phyloP scores from a whole-genome alignment of 2,797 vertebrate genomes.

The Aselliscus stoliczkanus region DNA sequence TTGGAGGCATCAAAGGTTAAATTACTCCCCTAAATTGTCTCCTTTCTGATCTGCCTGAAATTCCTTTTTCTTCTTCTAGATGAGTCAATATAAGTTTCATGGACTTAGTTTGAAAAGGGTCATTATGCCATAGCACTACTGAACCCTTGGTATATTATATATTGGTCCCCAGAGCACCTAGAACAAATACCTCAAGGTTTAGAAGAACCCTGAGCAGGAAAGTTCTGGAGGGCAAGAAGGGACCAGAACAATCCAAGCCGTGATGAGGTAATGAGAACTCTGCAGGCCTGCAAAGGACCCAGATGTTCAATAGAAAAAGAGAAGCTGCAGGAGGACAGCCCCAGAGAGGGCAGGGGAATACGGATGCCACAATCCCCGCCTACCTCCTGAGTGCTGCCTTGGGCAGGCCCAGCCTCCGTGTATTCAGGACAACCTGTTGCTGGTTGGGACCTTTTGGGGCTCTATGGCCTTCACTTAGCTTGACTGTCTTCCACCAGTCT shows the following conservation, averaged over 20 bases:
- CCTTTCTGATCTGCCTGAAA: not conserved
- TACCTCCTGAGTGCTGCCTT: not conserved
- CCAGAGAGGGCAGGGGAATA: not conserved
- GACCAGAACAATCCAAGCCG: not conserved
- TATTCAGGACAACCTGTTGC: not conserved
- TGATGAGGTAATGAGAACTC: fast-evolving
- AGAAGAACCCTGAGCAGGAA: not conserved
- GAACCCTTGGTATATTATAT: not conserved
- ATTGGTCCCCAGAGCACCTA: not conserved
- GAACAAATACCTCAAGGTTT: not conserved
- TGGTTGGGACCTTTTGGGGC: not conserved
- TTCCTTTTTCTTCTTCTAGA: not conserved
- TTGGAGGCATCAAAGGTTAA: not conserved
- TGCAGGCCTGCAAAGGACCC: not conserved
- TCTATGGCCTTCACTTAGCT: not conserved
- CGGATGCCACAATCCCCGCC: not conserved
- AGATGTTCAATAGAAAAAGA: not conserved
- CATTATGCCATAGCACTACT: not conserved
- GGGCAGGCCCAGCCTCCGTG: not conserved
- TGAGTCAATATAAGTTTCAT: not conserved
- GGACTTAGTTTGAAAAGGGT: not conserved
- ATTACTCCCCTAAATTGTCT: not conserved
- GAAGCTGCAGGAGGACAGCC: not conserved
- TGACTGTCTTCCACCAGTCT: not conserved
- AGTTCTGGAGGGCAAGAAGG: not conserved